Evolutionary conservation across 2,888 invertebrate species (phyloP).

Genomic region (Ichneumon xanthorius): DNA sequence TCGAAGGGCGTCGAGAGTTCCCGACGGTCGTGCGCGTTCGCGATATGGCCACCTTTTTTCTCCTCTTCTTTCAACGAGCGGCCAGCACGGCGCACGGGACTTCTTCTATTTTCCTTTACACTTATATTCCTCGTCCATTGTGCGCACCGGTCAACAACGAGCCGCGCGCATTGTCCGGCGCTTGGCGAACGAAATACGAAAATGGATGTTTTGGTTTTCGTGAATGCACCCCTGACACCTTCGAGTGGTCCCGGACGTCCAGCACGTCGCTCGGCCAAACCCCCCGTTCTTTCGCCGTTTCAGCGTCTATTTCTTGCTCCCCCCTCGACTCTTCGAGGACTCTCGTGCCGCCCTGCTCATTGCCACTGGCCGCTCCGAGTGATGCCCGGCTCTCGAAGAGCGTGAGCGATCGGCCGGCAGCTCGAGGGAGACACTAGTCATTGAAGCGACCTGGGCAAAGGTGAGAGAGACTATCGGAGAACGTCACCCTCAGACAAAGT

Average conservation of each 20-base stretch:
- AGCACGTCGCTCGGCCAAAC: conserved; percentile 33
- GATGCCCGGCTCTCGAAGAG: background rate
- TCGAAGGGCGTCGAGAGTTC: conserved; percentile 54
- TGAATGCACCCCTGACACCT: conserved; percentile 76
- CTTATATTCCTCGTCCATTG: conserved; percentile 38
- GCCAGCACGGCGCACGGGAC: background rate
- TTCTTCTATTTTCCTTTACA: conserved; percentile 2
- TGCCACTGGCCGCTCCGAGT: background rate
- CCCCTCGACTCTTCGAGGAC: conserved; percentile 60
- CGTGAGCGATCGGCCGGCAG: conserved; percentile 18
- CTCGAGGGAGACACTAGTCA: background rate
- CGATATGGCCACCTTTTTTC: conserved; percentile 11
- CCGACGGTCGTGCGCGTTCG: conserved; percentile 13
- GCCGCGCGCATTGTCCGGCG: conserved; percentile 69
- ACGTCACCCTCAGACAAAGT: conserved; percentile 62
- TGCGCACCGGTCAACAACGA: conserved; percentile 45
- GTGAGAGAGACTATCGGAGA: conserved; percentile 40
- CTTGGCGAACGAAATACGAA: conserved; percentile 56
- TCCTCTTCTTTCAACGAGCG: conserved; percentile 45
- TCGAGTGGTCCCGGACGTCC: conserved; percentile 60
- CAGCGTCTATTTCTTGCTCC: conserved; percentile 3
- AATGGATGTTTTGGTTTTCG: conserved; percentile 80
- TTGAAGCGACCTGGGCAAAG: background rate
- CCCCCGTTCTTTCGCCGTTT: conserved; percentile 37
- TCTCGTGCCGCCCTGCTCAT: conserved; percentile 34